Conservation (phyloP, 2,113 vertebrate species). For the Mus pahari region DNA sequence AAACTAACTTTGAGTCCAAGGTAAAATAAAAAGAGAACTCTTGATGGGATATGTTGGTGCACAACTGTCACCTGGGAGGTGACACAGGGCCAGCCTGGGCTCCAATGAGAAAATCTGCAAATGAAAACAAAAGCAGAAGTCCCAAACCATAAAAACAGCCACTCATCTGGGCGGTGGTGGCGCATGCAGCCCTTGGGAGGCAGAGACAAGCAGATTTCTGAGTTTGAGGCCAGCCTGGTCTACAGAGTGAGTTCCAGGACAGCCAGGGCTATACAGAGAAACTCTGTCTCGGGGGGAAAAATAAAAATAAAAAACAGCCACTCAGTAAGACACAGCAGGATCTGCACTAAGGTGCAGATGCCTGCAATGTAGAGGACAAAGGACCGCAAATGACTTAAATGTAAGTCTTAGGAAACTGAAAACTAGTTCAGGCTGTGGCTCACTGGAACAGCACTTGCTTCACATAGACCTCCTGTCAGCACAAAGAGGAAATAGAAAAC, state of each 20-base stretch:
- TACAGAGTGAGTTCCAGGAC: no score
- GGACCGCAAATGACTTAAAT: neutral
- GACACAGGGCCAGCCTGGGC: neutral
- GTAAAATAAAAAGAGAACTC: neutral
- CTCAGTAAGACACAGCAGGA: neutral
- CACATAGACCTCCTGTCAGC: neutral
- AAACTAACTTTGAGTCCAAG: neutral
- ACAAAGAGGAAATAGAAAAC: no score
- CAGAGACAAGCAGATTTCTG: no score
- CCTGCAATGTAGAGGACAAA: no score
- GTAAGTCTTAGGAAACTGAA: neutral
- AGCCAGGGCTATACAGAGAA: no score
- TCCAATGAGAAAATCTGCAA: neutral
- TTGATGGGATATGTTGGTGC: neutral
- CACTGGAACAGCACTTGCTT: neutral
- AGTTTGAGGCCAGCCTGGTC: no score
- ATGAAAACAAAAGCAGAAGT: neutral
- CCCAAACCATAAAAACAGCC: neutral
- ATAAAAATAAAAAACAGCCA: neutral
- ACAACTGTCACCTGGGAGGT: neutral
- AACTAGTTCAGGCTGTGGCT: neutral
- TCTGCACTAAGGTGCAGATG: neutral
- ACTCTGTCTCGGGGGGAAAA: no score
- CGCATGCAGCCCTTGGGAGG: no score
- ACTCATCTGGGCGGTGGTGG: no score